These are phyloP conservation scores for Epinephelus fuscoguttatus DNA, from an alignment of 2,113 vertebrate genomes.

Conservation along the genomic window DNA sequence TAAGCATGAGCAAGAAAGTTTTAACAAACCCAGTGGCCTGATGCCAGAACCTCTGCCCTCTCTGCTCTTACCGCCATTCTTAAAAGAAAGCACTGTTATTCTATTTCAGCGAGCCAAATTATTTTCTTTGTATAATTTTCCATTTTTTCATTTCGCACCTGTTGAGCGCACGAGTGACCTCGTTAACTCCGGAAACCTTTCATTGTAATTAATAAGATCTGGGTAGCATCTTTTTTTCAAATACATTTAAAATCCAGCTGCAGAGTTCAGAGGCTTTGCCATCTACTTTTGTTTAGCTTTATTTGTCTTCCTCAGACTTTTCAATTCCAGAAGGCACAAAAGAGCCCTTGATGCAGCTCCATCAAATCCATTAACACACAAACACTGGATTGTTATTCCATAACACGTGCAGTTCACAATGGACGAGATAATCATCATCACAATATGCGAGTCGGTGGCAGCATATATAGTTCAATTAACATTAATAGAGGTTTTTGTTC, in stretches of 20 bases:
- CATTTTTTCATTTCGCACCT: conserved; percentile 44
- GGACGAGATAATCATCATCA: background rate
- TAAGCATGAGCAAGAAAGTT: background rate
- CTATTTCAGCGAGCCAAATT: conserved; percentile 35
- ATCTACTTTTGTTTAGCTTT: conserved; percentile 8
- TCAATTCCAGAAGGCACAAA: conserved; percentile 1
- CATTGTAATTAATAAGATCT: conserved; percentile 29
- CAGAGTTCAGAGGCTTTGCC: background rate
- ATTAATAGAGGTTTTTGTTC: background rate
- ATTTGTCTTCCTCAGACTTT: conserved; percentile 8
- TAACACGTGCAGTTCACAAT: conserved; percentile 17
- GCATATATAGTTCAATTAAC: background rate
- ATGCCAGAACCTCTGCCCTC: conserved; percentile 35
- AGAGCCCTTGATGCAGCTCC: conserved; percentile 53
- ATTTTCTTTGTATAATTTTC: conserved; percentile 18
- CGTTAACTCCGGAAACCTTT: conserved; percentile 49
- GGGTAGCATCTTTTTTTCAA: background rate
- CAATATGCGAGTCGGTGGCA: background rate
- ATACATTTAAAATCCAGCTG: conserved; percentile 30
- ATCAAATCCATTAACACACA: conserved; percentile 52
- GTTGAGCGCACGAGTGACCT: conserved; percentile 39
- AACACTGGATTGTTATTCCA: background rate
- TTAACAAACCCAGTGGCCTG: background rate
- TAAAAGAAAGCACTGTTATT: conserved; percentile 10
- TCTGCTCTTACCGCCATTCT: background rate